phyloP scores from a whole-genome alignment of 1,140 invertebrate genomes.

The Monochamus saltuarius region DNA sequence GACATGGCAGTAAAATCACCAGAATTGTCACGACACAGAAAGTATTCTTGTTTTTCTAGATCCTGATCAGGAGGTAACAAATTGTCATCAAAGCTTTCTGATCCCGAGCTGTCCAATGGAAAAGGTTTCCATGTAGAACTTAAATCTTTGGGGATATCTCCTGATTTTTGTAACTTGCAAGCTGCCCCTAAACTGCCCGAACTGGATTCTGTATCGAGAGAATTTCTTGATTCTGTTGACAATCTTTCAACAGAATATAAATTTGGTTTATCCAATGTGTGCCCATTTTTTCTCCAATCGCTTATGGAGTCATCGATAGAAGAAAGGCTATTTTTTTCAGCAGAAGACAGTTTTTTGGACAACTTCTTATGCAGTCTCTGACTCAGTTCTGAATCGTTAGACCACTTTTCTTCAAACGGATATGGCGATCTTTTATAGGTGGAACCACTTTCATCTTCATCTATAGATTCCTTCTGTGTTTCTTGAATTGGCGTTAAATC shows the following conservation, averaged over 20 bases:
- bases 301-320: conserved; percentile 47
- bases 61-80: conserved; percentile 75
- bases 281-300: conserved; percentile 35
- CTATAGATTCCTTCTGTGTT: conserved; percentile 17
- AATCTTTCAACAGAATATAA: conserved; percentile 44
- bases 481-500: conserved; percentile 44
- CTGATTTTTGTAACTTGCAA: conserved; percentile 58
- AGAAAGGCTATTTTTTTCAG: conserved; percentile 45
- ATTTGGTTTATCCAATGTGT: conserved; percentile 38
- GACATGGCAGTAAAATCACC: conserved; percentile 39
- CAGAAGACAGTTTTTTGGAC: conserved; percentile 47
- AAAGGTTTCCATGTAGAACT: conserved; percentile 79
- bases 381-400: conserved; percentile 48
- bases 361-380: conserved; percentile 48
- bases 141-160: conserved; percentile 61
- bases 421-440: conserved; percentile 45
- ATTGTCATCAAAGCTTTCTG: conserved; percentile 78
- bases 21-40: conserved; percentile 47
- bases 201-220: conserved; percentile 70
- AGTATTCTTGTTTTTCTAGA: conserved; percentile 54
- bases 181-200: conserved; percentile 69
- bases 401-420: conserved; percentile 52
- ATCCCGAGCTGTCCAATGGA: conserved; percentile 73
- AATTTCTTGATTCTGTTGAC: conserved; percentile 64
- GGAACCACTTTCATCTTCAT: conserved; percentile 30